A percentile compares a stretch with the other conserved stretches of the same genome.
Conservation (phyloP, 64 coral and sea anemone species). For the Stichodactyla helianthus region DNA sequence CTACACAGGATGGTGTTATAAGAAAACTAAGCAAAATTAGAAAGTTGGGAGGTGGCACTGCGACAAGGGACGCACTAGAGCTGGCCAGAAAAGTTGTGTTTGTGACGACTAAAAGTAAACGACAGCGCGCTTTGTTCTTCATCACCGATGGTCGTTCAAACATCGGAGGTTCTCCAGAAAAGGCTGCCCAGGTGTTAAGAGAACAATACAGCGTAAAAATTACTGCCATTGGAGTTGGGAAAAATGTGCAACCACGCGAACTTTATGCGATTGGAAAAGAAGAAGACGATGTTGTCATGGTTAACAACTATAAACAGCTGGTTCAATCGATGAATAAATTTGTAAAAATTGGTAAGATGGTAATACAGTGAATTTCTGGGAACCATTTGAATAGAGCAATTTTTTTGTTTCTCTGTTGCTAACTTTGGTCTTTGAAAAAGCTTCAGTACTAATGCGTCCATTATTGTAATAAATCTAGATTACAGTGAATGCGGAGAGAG, state of each 20-base stretch:
- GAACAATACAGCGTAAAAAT: slow-evolving; percentile 43
- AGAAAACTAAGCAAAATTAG: slow-evolving; percentile 43
- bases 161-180: slow-evolving; percentile 52
- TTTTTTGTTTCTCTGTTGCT: too few species aligned
- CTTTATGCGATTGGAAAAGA: slow-evolving; percentile 51
- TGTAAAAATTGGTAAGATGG: not conserved
- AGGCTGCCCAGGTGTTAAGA: slow-evolving; percentile 28
- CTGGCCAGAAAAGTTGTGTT: not conserved
- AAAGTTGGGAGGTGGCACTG: slow-evolving; percentile 66
- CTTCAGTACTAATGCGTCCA: too few species aligned
- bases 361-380: too few species aligned
- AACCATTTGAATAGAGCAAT: too few species aligned
- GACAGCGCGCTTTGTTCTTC: slow-evolving; percentile 61
- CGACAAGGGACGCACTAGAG: slow-evolving; percentile 38
- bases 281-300: not conserved
- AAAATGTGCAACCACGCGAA: not conserved
- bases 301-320: not conserved
- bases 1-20: slow-evolving; percentile 11
- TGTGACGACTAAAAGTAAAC: not conserved
- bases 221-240: slow-evolving; percentile 69
- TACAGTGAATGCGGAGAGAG: slow-evolving; percentile 58
- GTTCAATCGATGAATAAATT: not conserved
- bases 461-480: slow-evolving; percentile 18
- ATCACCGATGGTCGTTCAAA: slow-evolving; percentile 84
- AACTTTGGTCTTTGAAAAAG: too few species aligned